Evolutionary conservation across 2,888 invertebrate genomes (phyloP).

Genomic region (Kuschelorhynchus macadamiae): DNA sequence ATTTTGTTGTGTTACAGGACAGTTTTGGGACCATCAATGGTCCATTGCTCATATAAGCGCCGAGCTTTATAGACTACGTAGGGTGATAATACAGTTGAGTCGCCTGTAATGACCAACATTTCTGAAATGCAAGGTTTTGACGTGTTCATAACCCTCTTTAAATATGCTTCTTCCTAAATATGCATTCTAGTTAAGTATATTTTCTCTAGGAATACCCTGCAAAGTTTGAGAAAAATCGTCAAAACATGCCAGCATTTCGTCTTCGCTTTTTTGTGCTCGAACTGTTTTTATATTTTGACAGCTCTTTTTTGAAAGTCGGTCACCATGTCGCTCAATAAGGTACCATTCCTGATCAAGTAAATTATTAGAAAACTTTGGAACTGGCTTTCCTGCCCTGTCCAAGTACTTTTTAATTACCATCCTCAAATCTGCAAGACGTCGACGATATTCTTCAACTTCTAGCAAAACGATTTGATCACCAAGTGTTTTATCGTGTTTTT

Average conservation of each 20-base stretch:
- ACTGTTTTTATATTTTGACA: slow-evolving; percentile 5
- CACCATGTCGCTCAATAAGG: slow-evolving; percentile 2
- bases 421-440: slow-evolving; percentile 25
- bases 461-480: slow-evolving; percentile 5
- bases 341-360: neutral
- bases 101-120: slow-evolving; percentile 1
- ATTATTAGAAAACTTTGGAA: neutral
- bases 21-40: neutral
- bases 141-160: neutral
- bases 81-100: neutral
- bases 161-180: slow-evolving; percentile 1
- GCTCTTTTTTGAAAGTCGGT: slow-evolving; percentile 1
- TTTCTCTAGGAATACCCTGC: too few species aligned
- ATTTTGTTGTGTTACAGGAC: neutral
- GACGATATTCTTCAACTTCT: slow-evolving; percentile 31
- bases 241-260: neutral
- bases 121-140: slow-evolving; percentile 1
- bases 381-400: too few species aligned
- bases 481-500: slow-evolving; percentile 4
- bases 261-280: slow-evolving; percentile 1
- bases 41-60: slow-evolving; percentile 1
- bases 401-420: too few species aligned
- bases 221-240: too few species aligned
- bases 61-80: neutral
- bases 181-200: neutral